phyloP scores from a whole-genome alignment of 1,140 invertebrate species.

The Dermatophagoides farinae region DNA sequence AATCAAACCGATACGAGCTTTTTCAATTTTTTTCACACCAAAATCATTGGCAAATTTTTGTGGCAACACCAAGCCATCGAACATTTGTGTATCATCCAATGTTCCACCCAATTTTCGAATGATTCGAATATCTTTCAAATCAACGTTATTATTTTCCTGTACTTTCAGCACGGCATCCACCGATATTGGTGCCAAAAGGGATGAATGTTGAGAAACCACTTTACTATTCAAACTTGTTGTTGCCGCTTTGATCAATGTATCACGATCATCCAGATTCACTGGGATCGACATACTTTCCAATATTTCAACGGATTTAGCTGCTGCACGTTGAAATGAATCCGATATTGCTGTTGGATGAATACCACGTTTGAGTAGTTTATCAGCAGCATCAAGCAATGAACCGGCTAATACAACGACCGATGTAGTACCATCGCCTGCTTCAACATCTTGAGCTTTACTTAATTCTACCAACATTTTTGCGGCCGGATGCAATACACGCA shows the following conservation, averaged over 20 bases:
- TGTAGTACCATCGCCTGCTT: constrained; percentile 97
- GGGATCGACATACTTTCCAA: constrained; percentile 62
- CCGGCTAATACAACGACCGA: constrained; percentile 91
- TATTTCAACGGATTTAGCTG: constrained; percentile 62
- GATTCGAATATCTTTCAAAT: constrained; percentile 74
- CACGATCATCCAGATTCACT: constrained; percentile 65
- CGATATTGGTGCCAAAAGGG: constrained; percentile 78
- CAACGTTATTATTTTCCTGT: constrained; percentile 43
- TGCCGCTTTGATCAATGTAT: constrained; percentile 74
- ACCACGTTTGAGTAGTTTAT: constrained; percentile 71
- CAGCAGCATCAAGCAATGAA: constrained; percentile 75
- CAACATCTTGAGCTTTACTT: constrained; percentile 93
- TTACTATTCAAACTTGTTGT: constrained; percentile 96
- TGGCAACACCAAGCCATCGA: constrained; percentile 84
- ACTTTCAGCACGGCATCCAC: constrained; percentile 89
- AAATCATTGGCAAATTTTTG: constrained; percentile 60
- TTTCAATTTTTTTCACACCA: constrained; percentile 79
- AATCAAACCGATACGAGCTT: constrained; percentile 95
- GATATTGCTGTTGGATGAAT: constrained; percentile 95
- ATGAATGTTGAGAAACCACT: constrained; percentile 78
- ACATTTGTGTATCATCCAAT: constrained; percentile 87
- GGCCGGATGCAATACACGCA: constrained; percentile 95
- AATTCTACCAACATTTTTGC: constrained; percentile 98
- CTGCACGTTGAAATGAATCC: constrained; percentile 82
- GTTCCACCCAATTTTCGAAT: constrained; percentile 90